Conservation (phyloP, 1,140 invertebrate genomes). For the Pemphigus obesinymphae region DNA sequence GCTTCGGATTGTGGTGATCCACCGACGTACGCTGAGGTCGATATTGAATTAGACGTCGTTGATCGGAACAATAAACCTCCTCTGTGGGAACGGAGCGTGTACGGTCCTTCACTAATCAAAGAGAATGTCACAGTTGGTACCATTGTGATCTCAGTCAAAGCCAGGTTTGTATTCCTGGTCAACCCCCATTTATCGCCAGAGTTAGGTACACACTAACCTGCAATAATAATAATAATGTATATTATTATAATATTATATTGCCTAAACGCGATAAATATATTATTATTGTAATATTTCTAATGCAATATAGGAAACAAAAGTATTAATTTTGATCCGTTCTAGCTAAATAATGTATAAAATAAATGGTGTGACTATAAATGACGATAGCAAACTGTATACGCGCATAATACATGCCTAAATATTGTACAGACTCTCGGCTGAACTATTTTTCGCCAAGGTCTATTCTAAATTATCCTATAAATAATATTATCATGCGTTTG, state of each 20-base stretch:
- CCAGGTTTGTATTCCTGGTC: constrained; percentile 79
- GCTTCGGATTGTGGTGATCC: constrained; percentile 85
- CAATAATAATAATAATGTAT: not conserved
- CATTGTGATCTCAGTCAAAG: constrained; percentile 92
- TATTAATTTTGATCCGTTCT: constrained; percentile 9
- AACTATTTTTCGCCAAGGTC: no score
- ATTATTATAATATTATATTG: not conserved
- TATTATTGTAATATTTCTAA: no score
- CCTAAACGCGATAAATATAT: not conserved
- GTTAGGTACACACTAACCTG: no score
- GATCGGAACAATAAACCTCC: constrained; percentile 97
- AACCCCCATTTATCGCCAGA: not conserved
- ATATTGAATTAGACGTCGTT: constrained; percentile 94
- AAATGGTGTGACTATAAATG: constrained; percentile 38
- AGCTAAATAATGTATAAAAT: not conserved
- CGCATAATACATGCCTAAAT: not conserved
- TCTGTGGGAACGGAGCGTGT: constrained; percentile 86
- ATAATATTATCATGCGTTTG: no score
- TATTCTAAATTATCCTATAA: no score
- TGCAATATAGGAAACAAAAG: constrained; percentile 4
- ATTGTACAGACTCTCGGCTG: not conserved
- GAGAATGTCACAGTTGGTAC: constrained; percentile 97
- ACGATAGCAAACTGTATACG: not conserved
- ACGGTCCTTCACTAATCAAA: constrained; percentile 92
- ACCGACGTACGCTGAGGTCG: constrained; percentile 84